Conservation (phyloP, 2,888 invertebrate genomes). For the Hyposoter dolosus region DNA sequence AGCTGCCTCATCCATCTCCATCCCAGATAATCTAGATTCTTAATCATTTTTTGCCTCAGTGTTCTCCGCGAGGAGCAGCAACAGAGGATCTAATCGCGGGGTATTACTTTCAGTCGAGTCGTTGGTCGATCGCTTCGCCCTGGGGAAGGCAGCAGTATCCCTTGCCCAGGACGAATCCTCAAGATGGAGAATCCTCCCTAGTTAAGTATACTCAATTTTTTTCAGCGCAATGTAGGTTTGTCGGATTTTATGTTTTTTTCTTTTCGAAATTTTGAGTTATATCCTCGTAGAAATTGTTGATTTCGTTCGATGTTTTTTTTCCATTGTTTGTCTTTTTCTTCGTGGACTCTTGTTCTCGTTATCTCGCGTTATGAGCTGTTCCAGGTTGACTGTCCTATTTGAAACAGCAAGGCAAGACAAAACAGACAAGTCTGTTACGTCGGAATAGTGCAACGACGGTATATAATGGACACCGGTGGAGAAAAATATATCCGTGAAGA, state of each 20-base stretch:
- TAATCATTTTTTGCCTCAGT: neutral
- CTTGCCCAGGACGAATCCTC: too few species aligned
- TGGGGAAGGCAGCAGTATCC: conserved; percentile 40
- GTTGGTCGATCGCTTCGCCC: conserved; percentile 54
- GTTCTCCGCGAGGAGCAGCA: conserved; percentile 2
- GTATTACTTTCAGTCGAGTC: conserved; percentile 59
- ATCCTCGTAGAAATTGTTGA: neutral
- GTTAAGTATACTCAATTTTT: conserved; percentile 2
- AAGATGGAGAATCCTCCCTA: neutral
- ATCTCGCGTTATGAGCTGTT: neutral
- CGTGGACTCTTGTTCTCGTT: neutral
- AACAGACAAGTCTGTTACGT: conserved; percentile 8
- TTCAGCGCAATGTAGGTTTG: neutral
- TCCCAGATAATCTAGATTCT: conserved; percentile 7
- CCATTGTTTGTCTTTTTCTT: neutral
- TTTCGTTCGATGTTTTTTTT: neutral
- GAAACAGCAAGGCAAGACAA: neutral
- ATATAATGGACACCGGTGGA: neutral
- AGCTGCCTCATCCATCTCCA: conserved; percentile 11
- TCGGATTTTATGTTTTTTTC: neutral
- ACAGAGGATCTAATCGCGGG: conserved; percentile 59
- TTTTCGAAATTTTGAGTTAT: neutral
- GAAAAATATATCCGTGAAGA: neutral
- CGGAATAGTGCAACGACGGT: neutral
- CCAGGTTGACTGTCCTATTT: neutral